Evolutionary conservation across 2,888 invertebrate genomes (phyloP).

Genomic region (Dinocampus coccinellae): DNA sequence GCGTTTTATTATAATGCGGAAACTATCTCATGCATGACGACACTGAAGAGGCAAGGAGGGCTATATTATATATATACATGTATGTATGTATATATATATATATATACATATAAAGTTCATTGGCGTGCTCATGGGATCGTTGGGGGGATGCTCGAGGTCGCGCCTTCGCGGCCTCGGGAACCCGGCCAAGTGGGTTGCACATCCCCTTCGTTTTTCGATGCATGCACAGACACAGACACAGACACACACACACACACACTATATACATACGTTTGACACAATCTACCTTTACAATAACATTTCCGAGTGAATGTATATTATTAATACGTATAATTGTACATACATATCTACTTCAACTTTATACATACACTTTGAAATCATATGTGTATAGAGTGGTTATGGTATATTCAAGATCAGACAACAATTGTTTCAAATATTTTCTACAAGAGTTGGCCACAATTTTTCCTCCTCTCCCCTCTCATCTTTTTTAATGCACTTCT

Average conservation of each 20-base stretch:
- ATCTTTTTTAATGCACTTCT: too few relatives aligned
- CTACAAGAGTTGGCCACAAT: not conserved
- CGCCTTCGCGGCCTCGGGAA: conserved; percentile 52
- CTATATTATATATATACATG: not conserved
- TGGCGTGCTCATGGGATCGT: conserved; percentile 31
- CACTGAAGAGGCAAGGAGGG: conserved; percentile 27
- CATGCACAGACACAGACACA: too few relatives aligned
- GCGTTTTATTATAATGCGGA: conserved; percentile 48
- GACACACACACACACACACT: too few relatives aligned
- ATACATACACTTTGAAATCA: not conserved
- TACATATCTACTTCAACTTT: not conserved
- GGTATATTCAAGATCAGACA: not conserved
- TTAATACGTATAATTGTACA: not conserved
- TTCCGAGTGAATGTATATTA: not conserved
- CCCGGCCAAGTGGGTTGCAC: conserved; percentile 58
- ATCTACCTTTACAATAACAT: not conserved
- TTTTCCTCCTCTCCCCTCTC: too few relatives aligned
- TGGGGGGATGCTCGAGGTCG: conserved; percentile 34
- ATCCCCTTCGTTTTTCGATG: conserved; percentile 28
- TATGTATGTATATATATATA: not conserved
- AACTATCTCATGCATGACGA: conserved; percentile 35
- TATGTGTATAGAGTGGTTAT: not conserved
- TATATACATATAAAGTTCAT: not conserved
- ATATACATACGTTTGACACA: not conserved
- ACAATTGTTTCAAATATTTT: not conserved